Evolutionary conservation across 2,888 invertebrate species (phyloP), one percentile per base, ranked within the genome.

Genomic region (Nemoura dubitans): DNA sequence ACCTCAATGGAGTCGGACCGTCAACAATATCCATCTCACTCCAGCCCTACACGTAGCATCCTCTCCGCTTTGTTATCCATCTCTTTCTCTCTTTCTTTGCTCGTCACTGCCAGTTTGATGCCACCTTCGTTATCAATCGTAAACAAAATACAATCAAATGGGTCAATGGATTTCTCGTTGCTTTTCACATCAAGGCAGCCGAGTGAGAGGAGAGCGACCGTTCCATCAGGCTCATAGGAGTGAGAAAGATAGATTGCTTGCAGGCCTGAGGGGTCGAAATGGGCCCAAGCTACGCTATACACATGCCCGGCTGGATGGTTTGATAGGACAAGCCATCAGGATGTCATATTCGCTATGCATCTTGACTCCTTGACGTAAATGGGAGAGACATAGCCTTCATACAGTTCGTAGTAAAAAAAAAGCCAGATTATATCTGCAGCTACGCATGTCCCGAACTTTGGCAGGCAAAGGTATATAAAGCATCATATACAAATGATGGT

Each of bases 91-190:
- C 81, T 81, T 29, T 81, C 30, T 81, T 30, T 6, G 5, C 81
- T 28, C 81, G 14, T 81, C 81, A 80, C 30, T 30, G 30, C 28
- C 30, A 81, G 81, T 81, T 59, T 59, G 28, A 81, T 28, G n/a
- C 81, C 81, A 30, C 30, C 30, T 81, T 30, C 81, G 28, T 81
- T 81, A 81, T 81, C 81, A 81, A 28, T 81, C 81, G 81, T 81
- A 81, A 81, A 81, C 81, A 81, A 28, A 29, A 30, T 30, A 30
- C 81, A 81, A 81, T 81, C 81, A 81, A 29, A 28, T 81, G 81
- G 78, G 81, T 81, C 81, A 81, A 81, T 30, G 78, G 81, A 27
- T 78, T 78, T 81, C 30, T 30, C 28, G 29, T 28, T 29, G 30
- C 10, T 28, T 30, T 81, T 59, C 59, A 59, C 59, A 59, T 59